These are phyloP conservation scores for Deilephila porcellus DNA, from an alignment of 2,888 invertebrate genomes.

Conservation along the genomic window DNA sequence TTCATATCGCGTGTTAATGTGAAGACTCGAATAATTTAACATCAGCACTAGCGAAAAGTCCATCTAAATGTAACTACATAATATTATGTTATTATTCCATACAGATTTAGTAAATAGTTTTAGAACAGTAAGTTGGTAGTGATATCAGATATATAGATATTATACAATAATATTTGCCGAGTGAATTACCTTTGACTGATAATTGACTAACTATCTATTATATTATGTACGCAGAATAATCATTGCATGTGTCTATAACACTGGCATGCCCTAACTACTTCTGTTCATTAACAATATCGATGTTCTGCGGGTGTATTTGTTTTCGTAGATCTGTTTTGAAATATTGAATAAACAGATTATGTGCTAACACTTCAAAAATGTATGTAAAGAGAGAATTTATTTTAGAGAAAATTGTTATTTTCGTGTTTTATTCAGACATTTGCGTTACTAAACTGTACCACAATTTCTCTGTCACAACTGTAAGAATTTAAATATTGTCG, in stretches of 20 bases:
- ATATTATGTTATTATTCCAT: constrained; percentile 16
- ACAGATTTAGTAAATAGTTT: constrained; percentile 12
- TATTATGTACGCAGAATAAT: constrained; percentile 13
- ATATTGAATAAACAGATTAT: not conserved
- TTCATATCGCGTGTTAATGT: constrained; percentile 9
- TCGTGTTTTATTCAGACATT: not conserved
- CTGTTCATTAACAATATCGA: constrained; percentile 20
- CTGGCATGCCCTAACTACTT: constrained; percentile 19
- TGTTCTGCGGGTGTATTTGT: not conserved
- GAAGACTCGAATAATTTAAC: constrained; percentile 18
- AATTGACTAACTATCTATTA: constrained; percentile 16
- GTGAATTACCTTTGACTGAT: constrained; percentile 24
- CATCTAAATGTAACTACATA: constrained; percentile 8
- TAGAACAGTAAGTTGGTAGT: constrained; percentile 14
- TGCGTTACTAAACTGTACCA: not conserved
- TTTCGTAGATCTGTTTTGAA: constrained; percentile 16
- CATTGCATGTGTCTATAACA: constrained; percentile 22
- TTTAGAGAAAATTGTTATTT: not conserved
- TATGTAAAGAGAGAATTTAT: constrained; percentile 15
- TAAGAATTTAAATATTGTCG: not conserved
- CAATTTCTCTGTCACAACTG: not conserved
- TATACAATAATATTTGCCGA: constrained; percentile 21
- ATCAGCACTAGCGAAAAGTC: constrained; percentile 17
- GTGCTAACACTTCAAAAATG: not conserved
- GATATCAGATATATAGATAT: constrained; percentile 17